phyloP scores from a whole-genome alignment of 2,888 invertebrate genomes.

The Drosophila nr. perissopoda region DNA sequence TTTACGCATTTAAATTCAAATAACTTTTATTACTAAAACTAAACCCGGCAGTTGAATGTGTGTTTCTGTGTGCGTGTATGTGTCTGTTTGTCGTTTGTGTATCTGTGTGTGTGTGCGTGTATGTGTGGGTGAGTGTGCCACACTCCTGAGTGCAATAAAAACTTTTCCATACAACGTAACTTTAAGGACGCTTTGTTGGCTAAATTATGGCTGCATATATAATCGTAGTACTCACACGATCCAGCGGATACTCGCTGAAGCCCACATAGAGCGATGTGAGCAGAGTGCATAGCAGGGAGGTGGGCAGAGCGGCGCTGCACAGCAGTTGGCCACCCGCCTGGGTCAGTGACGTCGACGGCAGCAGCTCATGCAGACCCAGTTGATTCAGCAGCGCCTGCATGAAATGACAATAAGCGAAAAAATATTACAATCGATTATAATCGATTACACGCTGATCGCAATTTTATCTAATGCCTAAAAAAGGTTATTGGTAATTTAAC shows the following conservation, averaged over 20 bases:
- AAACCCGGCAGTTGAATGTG: conserved; percentile 50
- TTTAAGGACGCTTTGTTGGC: conserved; percentile 70
- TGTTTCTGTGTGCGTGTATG: conserved; percentile 14
- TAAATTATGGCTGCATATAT: conserved; percentile 74
- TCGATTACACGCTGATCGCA: neutral
- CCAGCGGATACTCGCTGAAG: conserved; percentile 83
- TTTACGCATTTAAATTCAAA: conserved; percentile 81
- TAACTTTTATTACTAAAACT: conserved; percentile 79
- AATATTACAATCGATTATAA: neutral
- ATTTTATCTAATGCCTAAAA: neutral
- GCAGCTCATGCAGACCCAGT: conserved; percentile 81
- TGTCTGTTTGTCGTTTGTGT: conserved; percentile 9
- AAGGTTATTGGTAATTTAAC: neutral
- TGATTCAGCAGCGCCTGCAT: conserved; percentile 80
- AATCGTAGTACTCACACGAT: conserved; percentile 83
- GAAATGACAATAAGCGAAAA: neutral
- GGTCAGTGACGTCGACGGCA: conserved; percentile 80
- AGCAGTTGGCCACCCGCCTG: conserved; percentile 82
- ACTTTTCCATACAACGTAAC: conserved; percentile 70
- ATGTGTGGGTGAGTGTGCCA: conserved; percentile 19
- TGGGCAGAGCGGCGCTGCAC: conserved; percentile 77
- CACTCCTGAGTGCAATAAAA: conserved; percentile 80
- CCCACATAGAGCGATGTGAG: conserved; percentile 81
- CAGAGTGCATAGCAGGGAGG: conserved; percentile 80
- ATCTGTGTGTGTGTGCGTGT: conserved; percentile 11